phyloP scores from a whole-genome alignment of 1,140 invertebrate genomes.

The Neoseiulus cucumeris region DNA sequence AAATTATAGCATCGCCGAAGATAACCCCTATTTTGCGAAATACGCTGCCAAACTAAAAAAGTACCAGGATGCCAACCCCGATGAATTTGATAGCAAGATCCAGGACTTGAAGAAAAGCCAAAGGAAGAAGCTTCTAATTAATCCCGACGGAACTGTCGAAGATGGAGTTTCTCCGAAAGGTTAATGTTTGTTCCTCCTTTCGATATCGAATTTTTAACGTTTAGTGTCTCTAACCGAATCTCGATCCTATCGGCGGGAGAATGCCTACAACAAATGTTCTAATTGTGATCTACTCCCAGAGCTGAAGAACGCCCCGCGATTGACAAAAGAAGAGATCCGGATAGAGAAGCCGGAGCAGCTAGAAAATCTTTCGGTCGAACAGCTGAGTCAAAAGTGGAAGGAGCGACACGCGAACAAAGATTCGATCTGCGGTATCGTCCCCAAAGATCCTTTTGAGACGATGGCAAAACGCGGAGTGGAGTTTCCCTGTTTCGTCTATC shows the following conservation, averaged over 20 bases:
- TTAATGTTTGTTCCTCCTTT: background rate
- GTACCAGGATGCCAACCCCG: background rate
- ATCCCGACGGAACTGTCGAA: background rate
- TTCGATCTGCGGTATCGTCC: conserved; percentile 3
- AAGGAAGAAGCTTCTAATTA: background rate
- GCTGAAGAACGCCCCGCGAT: background rate
- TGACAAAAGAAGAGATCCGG: background rate
- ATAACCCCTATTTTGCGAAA: conserved; percentile 5
- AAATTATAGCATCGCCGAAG: background rate
- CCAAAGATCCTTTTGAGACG: background rate
- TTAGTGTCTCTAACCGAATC: too few relatives aligned
- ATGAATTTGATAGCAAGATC: background rate
- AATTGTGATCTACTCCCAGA: too few relatives aligned
- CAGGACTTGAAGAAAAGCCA: background rate
- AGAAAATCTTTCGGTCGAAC: background rate
- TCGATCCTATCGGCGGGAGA: too few relatives aligned
- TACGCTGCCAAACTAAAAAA: conserved; percentile 6
- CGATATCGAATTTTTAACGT: too few relatives aligned
- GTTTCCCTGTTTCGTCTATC: background rate
- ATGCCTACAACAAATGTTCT: too few relatives aligned
- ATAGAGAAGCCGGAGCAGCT: background rate
- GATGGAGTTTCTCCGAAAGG: background rate
- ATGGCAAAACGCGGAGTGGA: background rate
- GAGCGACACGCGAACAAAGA: background rate
- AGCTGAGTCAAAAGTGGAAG: background rate